Evolutionary conservation across 2,113 vertebrate genomes (phyloP).

Genomic region (Vulpes vulpes): DNA sequence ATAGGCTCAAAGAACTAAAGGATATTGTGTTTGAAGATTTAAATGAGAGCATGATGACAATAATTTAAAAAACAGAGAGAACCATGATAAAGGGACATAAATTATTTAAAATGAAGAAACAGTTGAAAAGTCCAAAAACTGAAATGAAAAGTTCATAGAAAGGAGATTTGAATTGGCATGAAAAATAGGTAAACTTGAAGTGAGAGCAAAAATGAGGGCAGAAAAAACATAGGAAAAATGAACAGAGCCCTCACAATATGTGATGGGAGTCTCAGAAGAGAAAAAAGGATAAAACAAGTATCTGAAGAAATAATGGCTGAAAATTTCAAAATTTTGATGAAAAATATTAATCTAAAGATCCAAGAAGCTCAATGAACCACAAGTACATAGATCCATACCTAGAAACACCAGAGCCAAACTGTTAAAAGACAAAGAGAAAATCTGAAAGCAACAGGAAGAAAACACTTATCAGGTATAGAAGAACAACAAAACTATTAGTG

Average conservation of each 20-base stretch:
- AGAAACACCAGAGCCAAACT: not conserved
- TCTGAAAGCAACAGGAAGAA: not conserved
- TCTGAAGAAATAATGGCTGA: not conserved
- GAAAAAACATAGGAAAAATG: not conserved
- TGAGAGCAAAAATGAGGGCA: not conserved
- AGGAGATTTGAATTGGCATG: not conserved
- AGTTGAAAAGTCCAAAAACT: not conserved
- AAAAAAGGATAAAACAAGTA: not conserved
- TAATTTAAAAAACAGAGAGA: not conserved
- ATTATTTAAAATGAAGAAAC: slow-evolving; percentile 6
- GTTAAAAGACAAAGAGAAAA: not conserved
- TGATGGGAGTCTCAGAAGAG: not conserved
- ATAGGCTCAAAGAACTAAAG: not conserved
- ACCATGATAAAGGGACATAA: not conserved
- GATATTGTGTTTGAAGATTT: not conserved
- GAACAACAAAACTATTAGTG: not conserved
- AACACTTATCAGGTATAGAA: not conserved
- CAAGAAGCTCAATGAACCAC: not conserved
- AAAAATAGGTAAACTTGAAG: not conserved
- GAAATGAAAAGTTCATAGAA: not conserved
- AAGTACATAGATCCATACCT: not conserved
- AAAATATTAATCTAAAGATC: not conserved
- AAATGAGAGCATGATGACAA: not conserved
- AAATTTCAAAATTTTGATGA: not conserved
- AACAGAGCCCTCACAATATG: not conserved